Evolutionary conservation across 2,888 invertebrate genomes (phyloP).

Genomic region (Chloromyia formosa): DNA sequence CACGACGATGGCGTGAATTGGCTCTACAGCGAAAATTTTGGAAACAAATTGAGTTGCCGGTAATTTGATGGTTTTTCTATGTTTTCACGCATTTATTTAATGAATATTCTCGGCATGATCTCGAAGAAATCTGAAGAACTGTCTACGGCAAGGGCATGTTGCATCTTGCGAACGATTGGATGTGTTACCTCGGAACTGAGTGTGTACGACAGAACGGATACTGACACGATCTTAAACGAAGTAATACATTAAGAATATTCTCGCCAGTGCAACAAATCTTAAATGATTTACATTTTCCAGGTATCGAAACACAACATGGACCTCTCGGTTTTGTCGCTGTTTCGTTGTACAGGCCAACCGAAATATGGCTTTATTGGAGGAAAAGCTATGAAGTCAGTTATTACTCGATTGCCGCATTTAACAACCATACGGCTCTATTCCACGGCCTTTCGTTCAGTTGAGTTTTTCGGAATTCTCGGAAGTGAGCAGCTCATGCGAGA

Average conservation of each 20-base stretch:
- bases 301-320: constrained; percentile 45
- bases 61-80: too few relatives aligned
- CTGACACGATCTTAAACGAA: constrained; percentile 44
- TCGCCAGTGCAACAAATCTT: too few relatives aligned
- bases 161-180: constrained; percentile 29
- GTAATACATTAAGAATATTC: too few relatives aligned
- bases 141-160: too few relatives aligned
- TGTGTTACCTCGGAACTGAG: constrained; percentile 28
- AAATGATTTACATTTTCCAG: constrained; percentile 35
- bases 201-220: constrained; percentile 40
- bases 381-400: constrained; percentile 42
- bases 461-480: constrained; percentile 48
- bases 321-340: constrained; percentile 40
- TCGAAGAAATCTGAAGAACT: too few relatives aligned
- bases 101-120: too few relatives aligned
- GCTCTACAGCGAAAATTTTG: constrained; percentile 36
- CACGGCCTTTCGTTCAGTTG: constrained; percentile 46
- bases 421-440: constrained; percentile 40
- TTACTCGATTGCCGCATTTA: constrained; percentile 40
- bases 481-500: constrained; percentile 43
- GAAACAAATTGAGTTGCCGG: constrained; percentile 39
- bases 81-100: too few relatives aligned
- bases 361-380: constrained; percentile 37
- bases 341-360: constrained; percentile 37
- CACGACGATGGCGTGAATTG: constrained; percentile 42